Conservation (phyloP, 2,888 invertebrate genomes). For the Campoplex capitator region DNA sequence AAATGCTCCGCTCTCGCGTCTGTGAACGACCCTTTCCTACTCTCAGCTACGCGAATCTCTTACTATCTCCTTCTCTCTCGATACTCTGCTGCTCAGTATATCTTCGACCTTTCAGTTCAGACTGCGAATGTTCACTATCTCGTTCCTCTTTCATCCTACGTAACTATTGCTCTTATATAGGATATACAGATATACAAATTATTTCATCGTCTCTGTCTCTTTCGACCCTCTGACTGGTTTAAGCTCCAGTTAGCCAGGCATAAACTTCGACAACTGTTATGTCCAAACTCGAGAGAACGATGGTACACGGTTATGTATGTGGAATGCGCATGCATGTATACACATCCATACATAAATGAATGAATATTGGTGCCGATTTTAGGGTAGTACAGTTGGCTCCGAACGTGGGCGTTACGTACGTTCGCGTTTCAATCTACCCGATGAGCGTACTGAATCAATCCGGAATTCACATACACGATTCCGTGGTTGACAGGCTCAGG, state of each 20-base stretch:
- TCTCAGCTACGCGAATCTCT: slow-evolving; percentile 26
- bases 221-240: slow-evolving; percentile 68
- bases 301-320: slow-evolving; percentile 27
- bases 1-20: slow-evolving; percentile 46
- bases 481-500: slow-evolving; percentile 61
- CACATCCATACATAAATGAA: slow-evolving; percentile 2
- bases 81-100: slow-evolving; percentile 45
- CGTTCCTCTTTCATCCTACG: slow-evolving; percentile 54
- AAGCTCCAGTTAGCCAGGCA: slow-evolving; percentile 70
- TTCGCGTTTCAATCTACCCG: slow-evolving; percentile 66
- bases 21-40: slow-evolving; percentile 44
- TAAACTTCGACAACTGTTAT: slow-evolving; percentile 73
- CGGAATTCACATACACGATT: slow-evolving; percentile 68
- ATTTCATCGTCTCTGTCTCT: slow-evolving; percentile 56
- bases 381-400: slow-evolving; percentile 53
- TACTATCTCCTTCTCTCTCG: slow-evolving; percentile 39
- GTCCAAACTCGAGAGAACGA: slow-evolving; percentile 54
- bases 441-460: slow-evolving; percentile 69
- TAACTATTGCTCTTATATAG: slow-evolving; percentile 26
- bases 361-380: slow-evolving; percentile 61
- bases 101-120: slow-evolving; percentile 62
- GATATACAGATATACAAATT: slow-evolving; percentile 16
- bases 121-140: slow-evolving; percentile 62
- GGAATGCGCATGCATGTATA: slow-evolving; percentile 13
- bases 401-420: slow-evolving; percentile 63